Evolutionary conservation across 2,113 vertebrate genomes (phyloP), one percentile per base, ranked within the genome.

Genomic region (Lepisosteus oculatus): DNA sequence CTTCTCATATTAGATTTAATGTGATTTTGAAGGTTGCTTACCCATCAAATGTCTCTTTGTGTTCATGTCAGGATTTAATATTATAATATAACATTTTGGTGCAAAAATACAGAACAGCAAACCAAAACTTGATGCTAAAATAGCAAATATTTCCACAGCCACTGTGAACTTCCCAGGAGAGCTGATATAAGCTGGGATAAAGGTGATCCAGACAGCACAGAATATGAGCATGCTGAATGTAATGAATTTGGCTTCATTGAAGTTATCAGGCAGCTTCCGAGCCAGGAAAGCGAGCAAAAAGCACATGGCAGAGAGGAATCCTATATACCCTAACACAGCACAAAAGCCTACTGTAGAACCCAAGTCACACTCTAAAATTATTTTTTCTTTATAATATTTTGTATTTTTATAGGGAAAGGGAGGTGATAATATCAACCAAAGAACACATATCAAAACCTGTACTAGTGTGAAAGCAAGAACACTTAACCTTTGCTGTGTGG

Each of bases 171-270:
- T 71, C 14, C 69, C 69, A 64, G 69, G 69, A 7, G 69, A 71
- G 44, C 69, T 71, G 42, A 71, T 55, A 59, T 71, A 71, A 71
- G 69, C 69, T 71, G 69, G 69, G 41, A 71, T 71, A 61, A 71
- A 71, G 29, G 69, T 71, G 44, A 71, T 42, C 69, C 69, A 71
- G 61, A 71, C 69, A 3, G 69, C 69, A 64, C 57, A 71, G 61
- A 71, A 71, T 29, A 64, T 71, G 47, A 71, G 51, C 69, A 64
- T 71, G 47, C 69, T 71, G 43, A 71, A 71, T 4, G 69, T 64
- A 8, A 71, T 64, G 45, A 64, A 71, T 61, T 71, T 71, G 15
- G 69, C 69, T 71, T 71, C 69, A 63, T 71, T 71, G 13, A 71
- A 71, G 17, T 71, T 71, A 14, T 71, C 69, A 3, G 61, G 69